These are phyloP conservation scores for Danio jaintianensis DNA, from an alignment of 2,797 vertebrate genomes.

Conservation along the genomic window DNA sequence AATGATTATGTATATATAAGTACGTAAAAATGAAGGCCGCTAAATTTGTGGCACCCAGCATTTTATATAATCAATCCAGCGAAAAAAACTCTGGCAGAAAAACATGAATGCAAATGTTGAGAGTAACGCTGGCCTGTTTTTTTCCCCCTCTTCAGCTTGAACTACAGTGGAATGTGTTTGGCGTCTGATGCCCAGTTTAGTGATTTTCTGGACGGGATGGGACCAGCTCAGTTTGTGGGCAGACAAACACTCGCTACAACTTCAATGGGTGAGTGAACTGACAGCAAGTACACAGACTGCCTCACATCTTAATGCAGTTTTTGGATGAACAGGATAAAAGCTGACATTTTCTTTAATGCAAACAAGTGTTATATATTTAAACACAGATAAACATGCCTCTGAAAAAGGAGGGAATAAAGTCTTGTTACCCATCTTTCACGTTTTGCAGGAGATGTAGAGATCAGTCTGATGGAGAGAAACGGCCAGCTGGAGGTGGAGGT, in stretches of 20 bases:
- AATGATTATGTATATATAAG: too few species aligned
- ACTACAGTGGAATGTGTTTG: conserved; percentile 96
- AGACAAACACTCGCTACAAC: conserved; percentile 90
- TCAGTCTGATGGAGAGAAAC: conserved; percentile 93
- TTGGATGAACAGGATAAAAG: not conserved
- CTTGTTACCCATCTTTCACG: not conserved
- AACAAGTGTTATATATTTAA: too few species aligned
- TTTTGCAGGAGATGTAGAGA: conserved; percentile 91
- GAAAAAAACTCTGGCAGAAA: not conserved
- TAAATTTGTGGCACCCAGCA: too few species aligned
- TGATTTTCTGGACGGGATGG: conserved; percentile 90
- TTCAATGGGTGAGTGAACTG: conserved; percentile 84
- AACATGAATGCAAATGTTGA: not conserved
- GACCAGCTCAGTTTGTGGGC: conserved; percentile 89
- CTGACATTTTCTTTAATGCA: not conserved
- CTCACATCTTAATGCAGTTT: not conserved
- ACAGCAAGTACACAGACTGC: not conserved
- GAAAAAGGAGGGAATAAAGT: not conserved
- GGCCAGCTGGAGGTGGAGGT: conserved; percentile 97
- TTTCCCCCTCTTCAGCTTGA: conserved; percentile 82
- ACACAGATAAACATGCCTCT: not conserved
- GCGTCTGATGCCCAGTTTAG: conserved; percentile 89
- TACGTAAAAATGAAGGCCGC: too few species aligned
- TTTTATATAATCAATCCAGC: not conserved
- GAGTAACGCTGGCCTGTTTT: conserved; percentile 31